A percentile compares a stretch with the other conserved stretches of the same genome.
Evolutionary conservation across 2,888 invertebrate species (phyloP).

Genomic region (Drosophila atroscutellata): DNA sequence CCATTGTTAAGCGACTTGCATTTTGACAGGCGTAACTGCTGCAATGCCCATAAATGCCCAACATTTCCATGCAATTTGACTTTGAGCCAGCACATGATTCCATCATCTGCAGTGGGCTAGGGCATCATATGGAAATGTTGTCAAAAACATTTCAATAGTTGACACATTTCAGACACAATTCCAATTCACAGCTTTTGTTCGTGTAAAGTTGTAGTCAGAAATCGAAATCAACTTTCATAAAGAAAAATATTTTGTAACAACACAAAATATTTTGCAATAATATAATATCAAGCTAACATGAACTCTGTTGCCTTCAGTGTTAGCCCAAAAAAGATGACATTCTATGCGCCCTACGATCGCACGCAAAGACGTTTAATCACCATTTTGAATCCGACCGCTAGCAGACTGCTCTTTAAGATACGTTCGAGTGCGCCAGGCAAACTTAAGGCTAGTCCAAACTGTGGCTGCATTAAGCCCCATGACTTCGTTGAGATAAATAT

Average conservation of each 20-base stretch:
- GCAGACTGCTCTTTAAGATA: conserved; percentile 53
- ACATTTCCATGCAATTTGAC: conserved; percentile 5
- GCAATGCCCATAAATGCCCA: not conserved
- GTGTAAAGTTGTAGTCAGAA: not conserved
- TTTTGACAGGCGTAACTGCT: conserved; percentile 2
- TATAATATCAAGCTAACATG: not conserved
- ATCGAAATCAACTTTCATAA: not conserved
- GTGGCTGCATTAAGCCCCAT: conserved; percentile 48
- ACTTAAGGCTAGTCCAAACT: conserved; percentile 44
- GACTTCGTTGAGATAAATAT: conserved; percentile 38
- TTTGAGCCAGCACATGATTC: conserved; percentile 2
- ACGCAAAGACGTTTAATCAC: conserved; percentile 45
- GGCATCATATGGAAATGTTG: conserved; percentile 57
- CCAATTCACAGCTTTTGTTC: conserved; percentile 3
- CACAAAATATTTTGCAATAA: not conserved
- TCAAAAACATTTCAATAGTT: conserved; percentile 44
- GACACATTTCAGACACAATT: conserved; percentile 48
- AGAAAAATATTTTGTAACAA: not conserved
- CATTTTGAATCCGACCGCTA: conserved; percentile 45
- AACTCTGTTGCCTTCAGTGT: conserved; percentile 35
- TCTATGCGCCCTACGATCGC: conserved; percentile 59
- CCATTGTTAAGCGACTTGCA: not conserved
- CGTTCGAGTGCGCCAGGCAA: conserved; percentile 33
- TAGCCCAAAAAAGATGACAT: conserved; percentile 43
- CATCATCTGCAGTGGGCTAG: not conserved